phyloP scores from a whole-genome alignment of 2,797 vertebrate genomes.

The Chromis chromis region DNA sequence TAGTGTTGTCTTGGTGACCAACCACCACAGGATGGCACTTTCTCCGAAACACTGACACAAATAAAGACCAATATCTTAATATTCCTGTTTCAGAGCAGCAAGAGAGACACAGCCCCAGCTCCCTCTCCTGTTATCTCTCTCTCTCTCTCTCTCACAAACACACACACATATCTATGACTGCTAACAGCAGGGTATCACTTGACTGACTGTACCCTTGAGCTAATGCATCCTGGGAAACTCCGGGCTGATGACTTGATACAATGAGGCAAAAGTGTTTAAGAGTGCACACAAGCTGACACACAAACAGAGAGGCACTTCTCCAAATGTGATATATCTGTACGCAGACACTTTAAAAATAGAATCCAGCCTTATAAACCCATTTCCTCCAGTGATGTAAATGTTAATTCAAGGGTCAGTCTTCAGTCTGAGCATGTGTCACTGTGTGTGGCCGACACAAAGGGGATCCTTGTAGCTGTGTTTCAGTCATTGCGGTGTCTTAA shows the following conservation, averaged over 20 bases:
- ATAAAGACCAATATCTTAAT: conserved; percentile 43
- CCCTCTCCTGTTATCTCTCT: conserved; percentile 20
- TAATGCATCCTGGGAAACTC: conserved; percentile 57
- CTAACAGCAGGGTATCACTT: conserved; percentile 52
- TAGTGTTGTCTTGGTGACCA: conserved; percentile 49
- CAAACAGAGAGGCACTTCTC: conserved; percentile 1
- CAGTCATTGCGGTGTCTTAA: conserved; percentile 42
- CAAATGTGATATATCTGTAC: background rate
- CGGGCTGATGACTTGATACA: conserved; percentile 36
- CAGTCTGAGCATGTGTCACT: conserved; percentile 36
- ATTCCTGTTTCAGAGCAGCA: conserved; percentile 46
- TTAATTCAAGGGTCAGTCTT: conserved; percentile 46
- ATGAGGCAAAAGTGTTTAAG: background rate
- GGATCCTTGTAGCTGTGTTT: conserved; percentile 33
- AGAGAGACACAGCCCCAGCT: conserved; percentile 18
- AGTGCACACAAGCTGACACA: background rate
- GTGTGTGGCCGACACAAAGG: conserved; percentile 58
- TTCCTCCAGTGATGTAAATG: conserved; percentile 45
- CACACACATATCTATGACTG: conserved; percentile 36
- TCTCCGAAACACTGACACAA: conserved; percentile 36
- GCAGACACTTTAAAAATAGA: conserved; percentile 34
- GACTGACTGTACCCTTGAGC: conserved; percentile 44
- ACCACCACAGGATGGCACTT: conserved; percentile 47
- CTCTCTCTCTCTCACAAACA: background rate
- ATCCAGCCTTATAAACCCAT: conserved; percentile 18